Base-by-base conservation (phyloP, 2,797 vertebrate genomes). In the Trachops cirrhosus region DNA sequence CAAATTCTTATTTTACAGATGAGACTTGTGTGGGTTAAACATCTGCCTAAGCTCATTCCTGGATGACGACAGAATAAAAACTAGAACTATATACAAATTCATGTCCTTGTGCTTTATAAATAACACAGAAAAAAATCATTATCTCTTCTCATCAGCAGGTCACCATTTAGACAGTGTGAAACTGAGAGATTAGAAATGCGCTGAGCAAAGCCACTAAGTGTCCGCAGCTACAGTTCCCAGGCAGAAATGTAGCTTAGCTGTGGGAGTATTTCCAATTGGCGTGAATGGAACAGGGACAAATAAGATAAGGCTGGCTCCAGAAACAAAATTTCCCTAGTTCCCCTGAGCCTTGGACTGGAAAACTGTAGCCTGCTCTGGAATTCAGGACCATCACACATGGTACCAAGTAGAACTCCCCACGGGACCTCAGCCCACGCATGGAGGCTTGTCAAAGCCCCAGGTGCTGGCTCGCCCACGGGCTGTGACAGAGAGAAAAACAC, bases 401-500 rank as follows among this genome's bases (percentile, higher is more conserved):
- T 39, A 5, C 71, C 32, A 91, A 26, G 46, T 5, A 89, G 96
- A 74, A 80, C 57, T 78, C 82, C 41, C 57, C 9, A 2, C 24
- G 52, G 46, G 94, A 79, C 52, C 85, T 83, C 78, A 64, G 94
- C 83, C 95, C 83, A 94, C 7, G 3, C 73, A 39, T 2, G 16
- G n/a, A 84, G 73, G 29, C 29, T 70, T 26, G 39, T 78, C 70
- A 68, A 21, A 9, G 89, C 68, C 59, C 93, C 90, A 86, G 95
- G 92, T 95, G 82, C 74, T 0, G 24, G 46, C 59, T 86, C 11
- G 3, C 83, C 83, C 95, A 46, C 5, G 0, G 57, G 19, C 48
- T 77, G n/a, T 37, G 71, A 44, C 52, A 37, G 34, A 93, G 92
- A 93, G 71, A 74, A 96, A 97, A 93, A 91, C 80, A 96, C 59